Evolutionary conservation across 2,113 vertebrate genomes (phyloP).

Genomic region (Bombycilla garrulus): DNA sequence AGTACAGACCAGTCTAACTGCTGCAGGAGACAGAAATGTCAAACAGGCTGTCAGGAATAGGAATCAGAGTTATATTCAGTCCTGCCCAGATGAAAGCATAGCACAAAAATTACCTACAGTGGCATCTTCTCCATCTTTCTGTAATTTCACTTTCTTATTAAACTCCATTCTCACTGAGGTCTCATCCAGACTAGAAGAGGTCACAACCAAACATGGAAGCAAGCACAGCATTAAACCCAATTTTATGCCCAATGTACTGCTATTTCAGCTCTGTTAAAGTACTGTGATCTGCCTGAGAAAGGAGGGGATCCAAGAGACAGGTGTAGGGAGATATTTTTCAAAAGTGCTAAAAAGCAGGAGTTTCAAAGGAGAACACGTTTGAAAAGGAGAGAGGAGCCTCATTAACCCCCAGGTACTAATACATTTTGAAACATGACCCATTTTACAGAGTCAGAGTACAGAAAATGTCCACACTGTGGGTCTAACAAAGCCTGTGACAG

Average conservation of each 20-base stretch:
- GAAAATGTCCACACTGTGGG: neutral
- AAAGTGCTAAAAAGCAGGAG: constrained; percentile 3
- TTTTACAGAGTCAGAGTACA: neutral
- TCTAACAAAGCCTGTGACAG: neutral
- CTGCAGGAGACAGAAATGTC: constrained; percentile 31
- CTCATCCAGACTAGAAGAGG: neutral
- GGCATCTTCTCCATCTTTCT: neutral
- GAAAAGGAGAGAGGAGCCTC: neutral
- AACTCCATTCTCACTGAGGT: neutral
- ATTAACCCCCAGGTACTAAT: neutral
- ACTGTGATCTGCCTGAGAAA: neutral
- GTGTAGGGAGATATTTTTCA: neutral
- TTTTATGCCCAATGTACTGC: neutral
- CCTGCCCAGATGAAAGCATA: neutral
- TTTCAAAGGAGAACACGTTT: neutral
- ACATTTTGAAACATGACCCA: neutral
- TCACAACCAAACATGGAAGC: neutral
- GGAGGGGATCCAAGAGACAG: neutral
- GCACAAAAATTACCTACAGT: neutral
- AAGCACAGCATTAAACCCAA: neutral
- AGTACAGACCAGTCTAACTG: neutral
- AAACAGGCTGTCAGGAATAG: constrained; percentile 17
- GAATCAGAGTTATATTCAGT: neutral
- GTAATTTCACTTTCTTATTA: neutral
- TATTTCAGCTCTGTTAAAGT: neutral